These are phyloP conservation scores for Drosophila dives DNA, from an alignment of 2,888 invertebrate genomes.

Conservation along the genomic window DNA sequence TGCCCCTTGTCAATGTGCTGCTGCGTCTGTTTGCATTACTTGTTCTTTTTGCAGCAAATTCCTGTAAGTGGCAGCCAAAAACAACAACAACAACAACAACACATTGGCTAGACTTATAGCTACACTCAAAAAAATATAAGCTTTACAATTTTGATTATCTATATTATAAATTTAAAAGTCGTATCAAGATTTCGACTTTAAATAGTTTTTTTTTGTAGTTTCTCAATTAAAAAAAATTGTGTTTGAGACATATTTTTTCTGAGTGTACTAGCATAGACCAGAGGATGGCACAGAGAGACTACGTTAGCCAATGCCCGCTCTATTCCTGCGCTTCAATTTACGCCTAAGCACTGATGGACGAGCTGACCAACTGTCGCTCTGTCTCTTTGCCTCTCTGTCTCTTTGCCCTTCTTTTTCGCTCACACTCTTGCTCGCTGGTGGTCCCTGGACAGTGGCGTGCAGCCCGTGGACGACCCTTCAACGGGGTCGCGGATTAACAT, in stretches of 20 bases:
- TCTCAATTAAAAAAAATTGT: neutral
- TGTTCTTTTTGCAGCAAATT: conserved; percentile 60
- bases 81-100: conserved; percentile 7
- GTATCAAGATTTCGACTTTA: neutral
- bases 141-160: neutral
- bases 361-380: neutral
- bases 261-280: neutral
- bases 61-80: conserved; percentile 14
- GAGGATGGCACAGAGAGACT: neutral
- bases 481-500: conserved; percentile 72
- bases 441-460: conserved; percentile 12
- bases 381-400: neutral
- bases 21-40: conserved; percentile 75
- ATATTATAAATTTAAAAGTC: neutral
- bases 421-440: neutral
- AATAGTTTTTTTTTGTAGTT: neutral
- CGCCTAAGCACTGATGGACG: conserved; percentile 50
- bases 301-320: conserved; percentile 19
- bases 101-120: neutral
- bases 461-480: conserved; percentile 58
- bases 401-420: neutral
- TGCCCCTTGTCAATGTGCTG: conserved; percentile 53
- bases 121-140: neutral
- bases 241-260: neutral
- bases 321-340: conserved; percentile 62